Conservation (phyloP, 2,888 invertebrate species). For the Nephrotoma guestfalica region DNA sequence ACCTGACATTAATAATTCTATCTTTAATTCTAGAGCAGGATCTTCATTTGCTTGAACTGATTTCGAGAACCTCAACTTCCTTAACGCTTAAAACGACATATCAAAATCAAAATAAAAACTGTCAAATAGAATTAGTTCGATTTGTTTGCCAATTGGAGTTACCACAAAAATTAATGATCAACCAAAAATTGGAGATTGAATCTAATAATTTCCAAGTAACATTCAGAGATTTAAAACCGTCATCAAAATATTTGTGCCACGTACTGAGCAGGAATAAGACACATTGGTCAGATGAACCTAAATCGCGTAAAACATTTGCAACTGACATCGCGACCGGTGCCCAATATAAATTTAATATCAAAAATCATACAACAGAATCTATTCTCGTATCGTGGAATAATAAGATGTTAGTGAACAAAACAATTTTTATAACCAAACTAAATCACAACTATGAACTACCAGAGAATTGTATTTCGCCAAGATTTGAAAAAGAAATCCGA, state of each 20-base stretch:
- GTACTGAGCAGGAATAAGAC: neutral
- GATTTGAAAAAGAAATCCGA: neutral
- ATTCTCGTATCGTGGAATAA: neutral
- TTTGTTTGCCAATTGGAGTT: neutral
- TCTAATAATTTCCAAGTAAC: neutral
- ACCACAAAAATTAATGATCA: neutral
- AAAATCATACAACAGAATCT: neutral
- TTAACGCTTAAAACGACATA: neutral
- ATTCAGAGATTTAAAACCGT: neutral
- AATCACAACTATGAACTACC: neutral
- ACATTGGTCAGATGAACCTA: neutral
- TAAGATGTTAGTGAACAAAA: neutral
- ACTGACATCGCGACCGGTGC: neutral
- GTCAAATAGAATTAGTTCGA: neutral
- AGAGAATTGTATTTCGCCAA: neutral
- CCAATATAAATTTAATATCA: neutral
- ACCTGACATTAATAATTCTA: neutral
- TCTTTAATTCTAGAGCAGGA: neutral
- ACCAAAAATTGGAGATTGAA: too few relatives aligned
- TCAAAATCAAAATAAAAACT: neutral
- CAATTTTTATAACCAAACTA: neutral
- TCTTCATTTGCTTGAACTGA: neutral
- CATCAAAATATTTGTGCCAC: neutral
- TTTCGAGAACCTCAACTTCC: neutral
- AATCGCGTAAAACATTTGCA: neutral